These are phyloP conservation scores for Schizaphis graminum DNA, from an alignment of 2,888 invertebrate species.

Conservation along the genomic window DNA sequence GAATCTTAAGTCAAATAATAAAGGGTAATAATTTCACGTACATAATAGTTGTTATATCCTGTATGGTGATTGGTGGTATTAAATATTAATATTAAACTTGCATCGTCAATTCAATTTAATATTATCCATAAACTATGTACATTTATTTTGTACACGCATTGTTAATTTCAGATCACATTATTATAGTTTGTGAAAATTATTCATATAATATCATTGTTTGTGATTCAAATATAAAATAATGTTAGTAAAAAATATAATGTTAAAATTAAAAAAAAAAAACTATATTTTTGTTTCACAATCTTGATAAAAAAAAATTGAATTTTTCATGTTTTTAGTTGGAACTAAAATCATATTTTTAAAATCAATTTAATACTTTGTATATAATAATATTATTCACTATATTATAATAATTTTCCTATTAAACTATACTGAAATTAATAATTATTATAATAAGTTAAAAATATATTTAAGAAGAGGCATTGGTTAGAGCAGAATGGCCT, in stretches of 20 bases:
- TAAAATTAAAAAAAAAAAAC: background rate
- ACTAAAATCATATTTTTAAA: background rate
- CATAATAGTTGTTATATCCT: conserved; percentile 28
- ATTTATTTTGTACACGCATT: background rate
- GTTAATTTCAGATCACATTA: conserved; percentile 4
- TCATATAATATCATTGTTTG: background rate
- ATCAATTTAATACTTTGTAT: background rate
- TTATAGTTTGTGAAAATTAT: background rate
- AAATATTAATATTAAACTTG: conserved; percentile 34
- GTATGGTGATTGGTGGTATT: background rate
- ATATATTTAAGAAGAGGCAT: background rate
- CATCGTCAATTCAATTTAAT: conserved; percentile 39
- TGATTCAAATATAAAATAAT: background rate
- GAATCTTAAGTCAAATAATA: conserved; percentile 25
- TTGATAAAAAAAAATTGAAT: background rate
- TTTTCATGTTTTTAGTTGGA: background rate
- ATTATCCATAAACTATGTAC: background rate
- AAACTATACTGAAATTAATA: background rate
- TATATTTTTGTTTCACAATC: background rate
- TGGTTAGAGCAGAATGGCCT: background rate
- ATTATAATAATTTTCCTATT: background rate
- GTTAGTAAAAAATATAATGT: background rate
- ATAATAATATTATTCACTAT: background rate
- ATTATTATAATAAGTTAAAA: background rate
- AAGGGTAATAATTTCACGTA: conserved; percentile 34